A percentile compares a stretch with the other conserved stretches of the same genome.
These are phyloP conservation scores for Lytechinus variegatus DNA, from an alignment of 35 echinoderm and acorn worm genomes.

Conservation along the genomic window DNA sequence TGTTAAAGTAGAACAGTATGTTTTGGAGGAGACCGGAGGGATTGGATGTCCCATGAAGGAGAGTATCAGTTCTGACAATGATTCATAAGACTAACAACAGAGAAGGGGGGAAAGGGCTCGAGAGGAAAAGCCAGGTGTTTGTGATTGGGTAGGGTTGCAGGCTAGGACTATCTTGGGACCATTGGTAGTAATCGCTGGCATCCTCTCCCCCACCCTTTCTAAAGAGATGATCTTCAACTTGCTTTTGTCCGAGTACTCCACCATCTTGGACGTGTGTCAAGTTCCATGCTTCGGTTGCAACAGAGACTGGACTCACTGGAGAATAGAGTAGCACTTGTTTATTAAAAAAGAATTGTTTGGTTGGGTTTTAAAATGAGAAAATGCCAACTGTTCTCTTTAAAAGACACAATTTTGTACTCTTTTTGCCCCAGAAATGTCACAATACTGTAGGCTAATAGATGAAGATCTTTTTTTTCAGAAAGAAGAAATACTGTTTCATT, in stretches of 20 bases:
- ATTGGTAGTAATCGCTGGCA: neutral
- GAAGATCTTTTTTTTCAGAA: no score
- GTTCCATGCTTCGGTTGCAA: neutral
- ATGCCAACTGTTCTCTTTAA: no score
- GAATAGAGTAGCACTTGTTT: no score
- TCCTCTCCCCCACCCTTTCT: slow-evolving; percentile 3
- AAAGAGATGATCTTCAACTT: neutral
- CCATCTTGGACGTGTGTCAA: neutral
- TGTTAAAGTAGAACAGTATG: neutral
- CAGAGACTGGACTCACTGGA: neutral
- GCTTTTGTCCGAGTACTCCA: neutral
- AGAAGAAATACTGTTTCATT: no score
- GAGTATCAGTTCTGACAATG: neutral
- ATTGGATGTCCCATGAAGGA: neutral
- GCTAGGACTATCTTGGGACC: slow-evolving; percentile 22
- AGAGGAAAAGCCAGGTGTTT: slow-evolving; percentile 23
- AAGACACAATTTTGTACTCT: no score
- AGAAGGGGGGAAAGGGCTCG: neutral
- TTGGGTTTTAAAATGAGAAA: no score
- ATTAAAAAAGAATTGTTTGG: no score
- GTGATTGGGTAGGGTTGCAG: neutral
- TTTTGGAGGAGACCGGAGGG: neutral
- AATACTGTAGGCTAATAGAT: no score
- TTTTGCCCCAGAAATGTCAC: no score
- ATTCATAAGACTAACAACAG: slow-evolving; percentile 23